Evolutionary conservation across 2,888 invertebrate species (phyloP).

Genomic region (Harpagoxenus sublaevis): DNA sequence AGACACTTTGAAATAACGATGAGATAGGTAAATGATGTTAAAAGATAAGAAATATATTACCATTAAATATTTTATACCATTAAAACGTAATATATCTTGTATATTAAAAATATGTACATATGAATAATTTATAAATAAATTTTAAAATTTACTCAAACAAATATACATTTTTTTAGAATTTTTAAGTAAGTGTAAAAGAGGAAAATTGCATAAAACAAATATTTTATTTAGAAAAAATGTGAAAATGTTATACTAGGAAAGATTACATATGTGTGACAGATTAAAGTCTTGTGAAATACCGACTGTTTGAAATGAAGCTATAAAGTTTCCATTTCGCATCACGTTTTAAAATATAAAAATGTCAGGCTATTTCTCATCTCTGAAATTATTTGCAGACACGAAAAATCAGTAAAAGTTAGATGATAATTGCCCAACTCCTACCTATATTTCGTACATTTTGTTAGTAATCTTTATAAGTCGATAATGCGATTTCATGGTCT

Average conservation of each 20-base stretch:
- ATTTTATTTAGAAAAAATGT: neutral
- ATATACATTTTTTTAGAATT: neutral
- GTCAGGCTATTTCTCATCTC: neutral
- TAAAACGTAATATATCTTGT: neutral
- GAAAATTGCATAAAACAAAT: neutral
- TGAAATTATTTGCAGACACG: neutral
- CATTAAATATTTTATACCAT: constrained; percentile 23
- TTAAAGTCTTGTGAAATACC: neutral
- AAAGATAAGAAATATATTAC: neutral
- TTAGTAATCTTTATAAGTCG: neutral
- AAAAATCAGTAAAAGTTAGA: neutral
- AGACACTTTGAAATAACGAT: neutral
- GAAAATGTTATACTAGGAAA: neutral
- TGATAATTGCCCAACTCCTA: neutral
- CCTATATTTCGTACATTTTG: neutral
- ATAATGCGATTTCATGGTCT: constrained; percentile 3
- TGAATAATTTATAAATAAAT: constrained; percentile 3
- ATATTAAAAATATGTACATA: neutral
- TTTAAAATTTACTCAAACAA: neutral
- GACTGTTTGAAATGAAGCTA: neutral
- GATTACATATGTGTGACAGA: neutral
- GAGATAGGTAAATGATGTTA: neutral
- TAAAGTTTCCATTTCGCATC: neutral
- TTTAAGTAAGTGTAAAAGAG: neutral
- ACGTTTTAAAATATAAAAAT: neutral